These are phyloP conservation scores for Periophthalmodon schlosseri DNA, from an alignment of 2,113 vertebrate species.

Conservation along the genomic window DNA sequence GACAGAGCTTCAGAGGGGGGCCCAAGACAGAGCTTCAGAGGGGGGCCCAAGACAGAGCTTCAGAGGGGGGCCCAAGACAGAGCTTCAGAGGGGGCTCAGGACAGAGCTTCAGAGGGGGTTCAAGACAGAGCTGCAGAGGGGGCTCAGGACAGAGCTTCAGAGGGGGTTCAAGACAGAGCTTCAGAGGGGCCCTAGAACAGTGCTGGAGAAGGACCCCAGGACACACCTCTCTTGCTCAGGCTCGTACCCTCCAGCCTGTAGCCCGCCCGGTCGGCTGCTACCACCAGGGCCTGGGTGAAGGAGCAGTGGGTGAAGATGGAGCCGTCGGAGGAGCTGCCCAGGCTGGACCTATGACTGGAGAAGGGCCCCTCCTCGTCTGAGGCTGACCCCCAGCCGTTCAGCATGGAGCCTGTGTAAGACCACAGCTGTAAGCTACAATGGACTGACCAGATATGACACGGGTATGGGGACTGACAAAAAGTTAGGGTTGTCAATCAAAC, in stretches of 20 bases:
- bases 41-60: neutral
- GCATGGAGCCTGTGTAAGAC: slow-evolving; percentile 91
- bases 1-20: neutral
- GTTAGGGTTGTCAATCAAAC: no score
- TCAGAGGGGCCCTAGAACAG: slow-evolving; percentile 6
- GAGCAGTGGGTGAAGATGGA: slow-evolving; percentile 94
- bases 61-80: no score
- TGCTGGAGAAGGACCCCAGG: slow-evolving; percentile 26
- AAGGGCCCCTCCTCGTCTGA: slow-evolving; percentile 95
- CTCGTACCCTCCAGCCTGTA: slow-evolving; percentile 94
- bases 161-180: neutral
- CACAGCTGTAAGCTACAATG: neutral
- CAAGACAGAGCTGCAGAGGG: neutral
- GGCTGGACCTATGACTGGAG: slow-evolving; percentile 96
- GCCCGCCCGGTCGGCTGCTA: slow-evolving; percentile 95
- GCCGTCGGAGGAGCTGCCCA: slow-evolving; percentile 93
- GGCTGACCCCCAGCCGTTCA: slow-evolving; percentile 98
- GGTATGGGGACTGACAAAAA: no score
- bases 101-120: neutral
- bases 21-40: neutral
- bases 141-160: no score
- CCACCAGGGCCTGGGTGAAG: slow-evolving; percentile 95
- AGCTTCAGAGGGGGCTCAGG: no score
- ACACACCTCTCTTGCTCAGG: slow-evolving; percentile 95
- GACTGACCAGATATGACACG: no score